phyloP scores from a whole-genome alignment of 2,888 invertebrate species.

The Lymantria monacha region DNA sequence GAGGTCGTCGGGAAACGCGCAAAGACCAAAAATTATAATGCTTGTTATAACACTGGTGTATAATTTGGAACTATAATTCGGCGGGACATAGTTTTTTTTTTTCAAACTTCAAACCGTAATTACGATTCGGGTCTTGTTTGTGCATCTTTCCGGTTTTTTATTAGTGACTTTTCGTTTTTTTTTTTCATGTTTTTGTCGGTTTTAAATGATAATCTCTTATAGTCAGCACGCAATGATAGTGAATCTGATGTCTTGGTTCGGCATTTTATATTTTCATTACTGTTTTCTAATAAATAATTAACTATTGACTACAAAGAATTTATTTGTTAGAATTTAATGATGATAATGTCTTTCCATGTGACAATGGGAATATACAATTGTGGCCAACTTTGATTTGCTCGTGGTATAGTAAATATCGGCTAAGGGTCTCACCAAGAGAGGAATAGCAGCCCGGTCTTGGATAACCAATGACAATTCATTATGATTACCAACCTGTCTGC shows the following conservation, averaged over 20 bases:
- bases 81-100: constrained; percentile 42
- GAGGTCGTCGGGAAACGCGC: constrained; percentile 34
- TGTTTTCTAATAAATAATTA: too few relatives aligned
- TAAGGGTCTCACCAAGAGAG: too few relatives aligned
- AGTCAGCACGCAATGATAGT: constrained; percentile 14
- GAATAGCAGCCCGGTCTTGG: too few relatives aligned
- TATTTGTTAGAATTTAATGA: too few relatives aligned
- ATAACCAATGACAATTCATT: too few relatives aligned
- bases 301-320: too few relatives aligned
- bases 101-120: constrained; percentile 46
- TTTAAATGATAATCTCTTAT: constrained; percentile 21
- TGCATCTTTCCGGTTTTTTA: constrained; percentile 51
- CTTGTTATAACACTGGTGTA: constrained; percentile 34
- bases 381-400: too few relatives aligned
- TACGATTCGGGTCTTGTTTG: constrained; percentile 41
- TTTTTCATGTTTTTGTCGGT: constrained; percentile 14
- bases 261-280: neutral
- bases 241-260: constrained; percentile 7
- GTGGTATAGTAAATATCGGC: too few relatives aligned
- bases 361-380: too few relatives aligned
- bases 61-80: constrained; percentile 71
- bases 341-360: too few relatives aligned
- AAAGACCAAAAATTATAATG: constrained; percentile 41
- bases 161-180: constrained; percentile 35
- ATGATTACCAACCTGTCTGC: too few relatives aligned